Percentiles rank a stretch among this genome's conserved stretches.
These are phyloP conservation scores for Heliconius congener DNA, from an alignment of 1,140 invertebrate species.

Conservation along the genomic window DNA sequence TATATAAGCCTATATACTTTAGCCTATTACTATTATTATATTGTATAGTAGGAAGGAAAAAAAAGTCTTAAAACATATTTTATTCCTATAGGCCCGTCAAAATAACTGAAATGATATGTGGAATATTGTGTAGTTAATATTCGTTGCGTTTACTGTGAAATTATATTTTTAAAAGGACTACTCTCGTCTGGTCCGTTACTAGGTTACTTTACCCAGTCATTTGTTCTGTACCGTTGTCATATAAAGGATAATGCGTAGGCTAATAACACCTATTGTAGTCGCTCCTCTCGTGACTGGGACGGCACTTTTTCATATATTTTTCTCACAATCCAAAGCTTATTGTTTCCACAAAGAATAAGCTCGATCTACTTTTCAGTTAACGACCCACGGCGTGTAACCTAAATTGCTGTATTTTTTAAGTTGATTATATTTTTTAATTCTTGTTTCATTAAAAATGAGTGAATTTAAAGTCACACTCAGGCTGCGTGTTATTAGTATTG, in stretches of 20 bases:
- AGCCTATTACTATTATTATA: too few species aligned
- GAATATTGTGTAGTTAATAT: too few species aligned
- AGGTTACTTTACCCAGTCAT: not conserved
- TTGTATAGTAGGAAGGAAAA: too few species aligned
- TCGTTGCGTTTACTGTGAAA: not conserved
- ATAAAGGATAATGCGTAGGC: not conserved
- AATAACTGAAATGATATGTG: too few species aligned
- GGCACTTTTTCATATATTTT: not conserved
- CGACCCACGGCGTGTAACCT: not conserved
- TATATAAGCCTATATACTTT: too few species aligned
- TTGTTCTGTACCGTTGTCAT: not conserved
- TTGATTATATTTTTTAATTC: not conserved
- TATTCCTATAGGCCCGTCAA: too few species aligned
- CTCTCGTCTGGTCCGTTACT: not conserved
- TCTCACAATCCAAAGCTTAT: not conserved
- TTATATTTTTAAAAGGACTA: too few species aligned
- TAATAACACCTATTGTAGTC: constrained; percentile 4
- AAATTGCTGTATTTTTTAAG: not conserved
- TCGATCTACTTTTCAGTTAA: constrained; percentile 8
- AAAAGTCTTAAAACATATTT: too few species aligned
- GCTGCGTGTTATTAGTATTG: too few species aligned
- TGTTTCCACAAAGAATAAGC: not conserved
- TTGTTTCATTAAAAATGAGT: too few species aligned
- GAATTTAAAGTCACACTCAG: too few species aligned
- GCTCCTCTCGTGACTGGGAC: not conserved